Percentiles rank a stretch among this genome's conserved stretches.
phyloP scores from a whole-genome alignment of 2,113 vertebrate genomes.

The Nibea coibor region DNA sequence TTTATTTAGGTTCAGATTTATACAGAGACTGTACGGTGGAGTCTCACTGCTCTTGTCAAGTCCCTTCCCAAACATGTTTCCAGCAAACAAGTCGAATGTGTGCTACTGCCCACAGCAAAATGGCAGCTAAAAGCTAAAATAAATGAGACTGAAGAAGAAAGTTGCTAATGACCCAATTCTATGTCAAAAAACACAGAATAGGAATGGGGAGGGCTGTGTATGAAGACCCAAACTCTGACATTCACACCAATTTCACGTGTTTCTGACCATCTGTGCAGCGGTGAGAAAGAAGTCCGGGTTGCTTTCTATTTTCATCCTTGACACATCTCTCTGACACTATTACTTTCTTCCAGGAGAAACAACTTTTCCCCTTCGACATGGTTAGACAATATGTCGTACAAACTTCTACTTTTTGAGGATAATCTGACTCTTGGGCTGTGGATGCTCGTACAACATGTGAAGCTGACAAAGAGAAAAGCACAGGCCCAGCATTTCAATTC shows the following conservation, averaged over 20 bases:
- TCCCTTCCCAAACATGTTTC: neutral
- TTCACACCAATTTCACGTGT: neutral
- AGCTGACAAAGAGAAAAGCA: neutral
- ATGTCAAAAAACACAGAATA: neutral
- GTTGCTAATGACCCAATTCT: neutral
- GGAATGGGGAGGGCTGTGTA: neutral
- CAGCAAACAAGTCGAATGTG: neutral
- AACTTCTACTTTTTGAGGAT: neutral
- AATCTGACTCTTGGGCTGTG: neutral
- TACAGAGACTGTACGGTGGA: neutral
- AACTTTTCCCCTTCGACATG: neutral
- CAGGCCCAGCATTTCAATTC: neutral
- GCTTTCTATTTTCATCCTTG: neutral
- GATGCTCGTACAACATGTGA: neutral
- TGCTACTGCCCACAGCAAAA: neutral
- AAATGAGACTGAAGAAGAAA: constrained; percentile 12
- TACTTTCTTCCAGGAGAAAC: neutral
- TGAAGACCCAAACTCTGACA: neutral
- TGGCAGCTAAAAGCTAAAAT: constrained; percentile 21
- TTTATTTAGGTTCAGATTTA: neutral
- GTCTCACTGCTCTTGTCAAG: neutral
- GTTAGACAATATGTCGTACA: neutral
- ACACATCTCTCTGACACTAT: neutral
- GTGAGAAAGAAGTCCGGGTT: neutral
- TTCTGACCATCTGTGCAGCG: neutral